These are phyloP conservation scores for Drosophila lowei DNA, from an alignment of 1,140 invertebrate species.

Conservation along the genomic window DNA sequence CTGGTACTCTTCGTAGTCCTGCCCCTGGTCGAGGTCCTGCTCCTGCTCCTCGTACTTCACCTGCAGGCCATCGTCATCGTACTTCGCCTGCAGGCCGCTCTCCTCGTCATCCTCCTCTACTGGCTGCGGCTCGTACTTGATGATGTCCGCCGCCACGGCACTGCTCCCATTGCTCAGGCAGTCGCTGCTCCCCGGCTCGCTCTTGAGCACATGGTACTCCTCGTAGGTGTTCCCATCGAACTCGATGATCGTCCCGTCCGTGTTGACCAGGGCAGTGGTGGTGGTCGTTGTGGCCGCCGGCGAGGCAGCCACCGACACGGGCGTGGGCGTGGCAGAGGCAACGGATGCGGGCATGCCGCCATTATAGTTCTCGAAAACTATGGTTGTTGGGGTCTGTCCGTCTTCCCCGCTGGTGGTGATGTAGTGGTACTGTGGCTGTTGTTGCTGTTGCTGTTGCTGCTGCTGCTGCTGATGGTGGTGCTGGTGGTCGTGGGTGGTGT, in stretches of 20 bases:
- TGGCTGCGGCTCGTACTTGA: slow-evolving; percentile 76
- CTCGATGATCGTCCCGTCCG: slow-evolving; percentile 69
- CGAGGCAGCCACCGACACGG: slow-evolving; percentile 34
- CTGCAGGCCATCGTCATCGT: slow-evolving; percentile 60
- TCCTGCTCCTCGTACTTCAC: slow-evolving; percentile 75
- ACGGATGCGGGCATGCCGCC: slow-evolving; percentile 57
- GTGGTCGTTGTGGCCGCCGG: slow-evolving; percentile 42
- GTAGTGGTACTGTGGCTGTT: slow-evolving; percentile 73
- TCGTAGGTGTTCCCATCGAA: slow-evolving; percentile 74
- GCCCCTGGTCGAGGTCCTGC: slow-evolving; percentile 58
- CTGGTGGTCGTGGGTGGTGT: slow-evolving; percentile 51
- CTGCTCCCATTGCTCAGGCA: slow-evolving; percentile 70
- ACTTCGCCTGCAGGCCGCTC: slow-evolving; percentile 51
- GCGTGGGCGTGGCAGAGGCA: slow-evolving; percentile 47
- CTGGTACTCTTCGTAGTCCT: slow-evolving; percentile 63
- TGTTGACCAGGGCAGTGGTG: slow-evolving; percentile 64
- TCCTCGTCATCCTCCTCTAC: slow-evolving; percentile 63
- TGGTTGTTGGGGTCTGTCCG: slow-evolving; percentile 75
- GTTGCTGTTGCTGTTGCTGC: slow-evolving; percentile 52
- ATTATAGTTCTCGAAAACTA: slow-evolving; percentile 80
- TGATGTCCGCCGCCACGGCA: slow-evolving; percentile 71
- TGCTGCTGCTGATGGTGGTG: slow-evolving; percentile 27
- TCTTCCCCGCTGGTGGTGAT: slow-evolving; percentile 74
- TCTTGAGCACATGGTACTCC: slow-evolving; percentile 73
- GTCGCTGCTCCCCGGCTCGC: slow-evolving; percentile 69